Evolutionary conservation across 1,140 invertebrate species (phyloP).

Genomic region (Ganaspis sp.): DNA sequence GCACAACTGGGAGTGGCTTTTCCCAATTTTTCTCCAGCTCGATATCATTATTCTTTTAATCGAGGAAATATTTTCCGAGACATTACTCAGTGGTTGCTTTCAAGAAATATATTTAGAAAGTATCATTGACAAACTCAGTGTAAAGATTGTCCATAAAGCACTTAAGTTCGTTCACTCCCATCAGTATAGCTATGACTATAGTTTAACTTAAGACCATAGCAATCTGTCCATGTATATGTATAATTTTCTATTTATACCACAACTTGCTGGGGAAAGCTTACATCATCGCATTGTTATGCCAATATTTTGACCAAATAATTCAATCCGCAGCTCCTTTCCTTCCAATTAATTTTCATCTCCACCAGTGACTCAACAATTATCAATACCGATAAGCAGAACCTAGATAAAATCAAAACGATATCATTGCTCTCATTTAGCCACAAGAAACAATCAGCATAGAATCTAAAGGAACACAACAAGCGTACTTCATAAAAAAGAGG

Average conservation of each 20-base stretch:
- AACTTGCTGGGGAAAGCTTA: neutral
- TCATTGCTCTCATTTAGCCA: too few relatives aligned
- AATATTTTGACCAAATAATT: neutral
- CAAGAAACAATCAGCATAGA: too few relatives aligned
- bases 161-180: conserved; percentile 1
- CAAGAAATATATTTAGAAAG: neutral
- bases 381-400: neutral
- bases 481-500: too few relatives aligned
- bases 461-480: too few relatives aligned
- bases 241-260: conserved; percentile 18
- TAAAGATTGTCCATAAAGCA: conserved; percentile 16
- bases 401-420: too few relatives aligned
- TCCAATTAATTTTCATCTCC: neutral
- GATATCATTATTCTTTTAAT: too few relatives aligned
- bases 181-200: neutral
- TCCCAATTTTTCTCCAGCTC: too few relatives aligned
- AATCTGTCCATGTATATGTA: neutral
- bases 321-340: neutral
- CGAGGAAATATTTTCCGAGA: too few relatives aligned
- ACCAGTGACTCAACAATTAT: too few relatives aligned
- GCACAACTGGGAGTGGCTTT: too few relatives aligned
- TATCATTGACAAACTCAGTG: conserved; percentile 15
- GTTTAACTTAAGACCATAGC: neutral
- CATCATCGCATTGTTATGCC: neutral
- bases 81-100: too few relatives aligned